Conservation (phyloP, 1,140 invertebrate species). For the Telenomus remus region DNA sequence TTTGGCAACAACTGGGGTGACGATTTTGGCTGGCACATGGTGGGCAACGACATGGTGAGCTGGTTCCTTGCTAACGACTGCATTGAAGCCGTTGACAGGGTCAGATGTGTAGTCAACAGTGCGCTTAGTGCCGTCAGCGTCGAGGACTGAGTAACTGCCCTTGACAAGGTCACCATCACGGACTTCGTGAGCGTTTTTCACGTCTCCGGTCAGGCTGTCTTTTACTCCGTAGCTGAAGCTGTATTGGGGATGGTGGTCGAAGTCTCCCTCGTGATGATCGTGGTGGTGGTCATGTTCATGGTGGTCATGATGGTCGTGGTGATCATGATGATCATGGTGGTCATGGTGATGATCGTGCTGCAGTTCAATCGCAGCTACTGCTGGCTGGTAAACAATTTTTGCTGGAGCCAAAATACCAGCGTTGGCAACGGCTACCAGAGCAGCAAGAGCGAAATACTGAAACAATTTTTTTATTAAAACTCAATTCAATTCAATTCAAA, state of each 20-base stretch:
- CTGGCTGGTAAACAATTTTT: constrained; percentile 31
- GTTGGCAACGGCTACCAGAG: constrained; percentile 69
- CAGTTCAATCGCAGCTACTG: constrained; percentile 43
- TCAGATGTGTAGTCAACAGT: constrained; percentile 64
- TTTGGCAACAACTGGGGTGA: constrained; percentile 32
- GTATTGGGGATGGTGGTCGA: constrained; percentile 72
- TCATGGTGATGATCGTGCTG: neutral
- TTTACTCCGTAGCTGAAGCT: constrained; percentile 76
- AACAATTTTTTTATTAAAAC: constrained; percentile 14
- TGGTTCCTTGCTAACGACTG: constrained; percentile 62
- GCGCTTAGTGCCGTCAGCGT: constrained; percentile 61
- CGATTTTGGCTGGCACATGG: constrained; percentile 21
- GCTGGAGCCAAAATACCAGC: constrained; percentile 64
- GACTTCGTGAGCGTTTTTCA: constrained; percentile 78
- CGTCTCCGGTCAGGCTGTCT: constrained; percentile 77
- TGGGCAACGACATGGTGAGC: neutral
- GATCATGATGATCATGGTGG: constrained; percentile 53
- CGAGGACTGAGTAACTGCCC: constrained; percentile 58
- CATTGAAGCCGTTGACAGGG: constrained; percentile 62
- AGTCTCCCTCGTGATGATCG: constrained; percentile 36
- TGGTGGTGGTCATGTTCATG: constrained; percentile 23
- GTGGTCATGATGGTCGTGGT: constrained; percentile 2
- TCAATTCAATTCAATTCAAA: constrained; percentile 3
- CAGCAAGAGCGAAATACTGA: constrained; percentile 73
- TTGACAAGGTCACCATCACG: constrained; percentile 78